phyloP scores from a whole-genome alignment of 2,113 vertebrate species.

The Phylloscopus trochilus region DNA sequence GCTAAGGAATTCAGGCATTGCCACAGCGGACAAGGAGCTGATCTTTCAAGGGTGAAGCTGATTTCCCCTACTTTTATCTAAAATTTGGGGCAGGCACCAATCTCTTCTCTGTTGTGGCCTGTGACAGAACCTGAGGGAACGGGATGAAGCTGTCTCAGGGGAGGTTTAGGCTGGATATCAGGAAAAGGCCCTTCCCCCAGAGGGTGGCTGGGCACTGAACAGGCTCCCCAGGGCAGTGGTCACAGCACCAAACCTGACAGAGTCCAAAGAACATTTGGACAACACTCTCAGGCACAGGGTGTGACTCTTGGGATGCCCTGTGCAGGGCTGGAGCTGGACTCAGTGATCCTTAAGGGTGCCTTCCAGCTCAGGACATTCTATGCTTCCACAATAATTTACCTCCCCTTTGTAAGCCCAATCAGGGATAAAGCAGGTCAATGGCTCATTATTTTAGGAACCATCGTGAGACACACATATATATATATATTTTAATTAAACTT shows the following conservation, averaged over 20 bases:
- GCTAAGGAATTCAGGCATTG: not conserved
- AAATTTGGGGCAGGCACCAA: not conserved
- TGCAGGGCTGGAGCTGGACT: not conserved
- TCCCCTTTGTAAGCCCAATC: not conserved
- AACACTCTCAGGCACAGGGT: not conserved
- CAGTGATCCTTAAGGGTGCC: not conserved
- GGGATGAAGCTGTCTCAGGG: not conserved
- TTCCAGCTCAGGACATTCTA: not conserved
- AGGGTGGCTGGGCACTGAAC: fast-evolving
- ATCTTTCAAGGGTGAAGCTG: not conserved
- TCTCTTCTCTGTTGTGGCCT: not conserved
- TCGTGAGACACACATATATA: not conserved
- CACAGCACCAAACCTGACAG: not conserved
- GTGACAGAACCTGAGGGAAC: fast-evolving
- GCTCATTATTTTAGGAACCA: not conserved
- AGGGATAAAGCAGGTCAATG: not conserved
- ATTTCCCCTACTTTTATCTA: not conserved
- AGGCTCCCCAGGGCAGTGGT: not conserved
- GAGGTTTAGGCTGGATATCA: not conserved
- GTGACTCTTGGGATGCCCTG: not conserved
- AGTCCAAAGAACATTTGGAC: not conserved
- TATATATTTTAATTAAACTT: not conserved
- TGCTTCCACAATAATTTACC: not conserved
- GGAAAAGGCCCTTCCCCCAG: not conserved
- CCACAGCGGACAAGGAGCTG: not conserved